Conservation (phyloP, 2,888 invertebrate species). For the Silvanus unidentatus region DNA sequence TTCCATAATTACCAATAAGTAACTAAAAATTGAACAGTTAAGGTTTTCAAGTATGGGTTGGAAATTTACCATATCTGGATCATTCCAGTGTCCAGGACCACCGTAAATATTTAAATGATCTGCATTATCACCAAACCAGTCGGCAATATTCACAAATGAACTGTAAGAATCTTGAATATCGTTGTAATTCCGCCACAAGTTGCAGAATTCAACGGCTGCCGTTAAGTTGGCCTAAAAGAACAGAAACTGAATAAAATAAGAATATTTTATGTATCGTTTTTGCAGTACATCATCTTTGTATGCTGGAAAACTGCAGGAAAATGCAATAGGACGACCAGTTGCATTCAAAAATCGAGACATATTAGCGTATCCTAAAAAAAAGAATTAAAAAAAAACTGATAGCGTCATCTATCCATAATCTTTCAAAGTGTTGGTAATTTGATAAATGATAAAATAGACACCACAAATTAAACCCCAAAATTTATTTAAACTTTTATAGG, state of each 20-base stretch:
- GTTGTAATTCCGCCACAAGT: conserved; percentile 59
- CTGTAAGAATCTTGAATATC: conserved; percentile 60
- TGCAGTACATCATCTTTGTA: conserved; percentile 52
- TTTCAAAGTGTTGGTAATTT: not conserved
- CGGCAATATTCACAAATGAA: conserved; percentile 50
- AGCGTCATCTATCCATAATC: not conserved
- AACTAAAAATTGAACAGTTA: conserved; percentile 34
- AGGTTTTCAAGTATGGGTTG: too few species aligned
- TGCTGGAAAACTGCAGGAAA: conserved; percentile 76
- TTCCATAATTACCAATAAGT: conserved; percentile 53
- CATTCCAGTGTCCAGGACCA: conserved; percentile 64
- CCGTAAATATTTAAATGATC: conserved; percentile 50
- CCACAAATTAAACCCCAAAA: too few species aligned
- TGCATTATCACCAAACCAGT: conserved; percentile 57
- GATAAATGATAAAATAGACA: too few species aligned
- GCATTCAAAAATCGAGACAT: too few species aligned
- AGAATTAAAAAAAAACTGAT: too few species aligned
- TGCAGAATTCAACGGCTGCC: conserved; percentile 52
- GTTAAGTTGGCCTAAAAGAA: conserved; percentile 51
- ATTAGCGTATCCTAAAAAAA: too few species aligned
- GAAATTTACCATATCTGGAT: conserved; percentile 58
- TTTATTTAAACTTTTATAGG: too few species aligned
- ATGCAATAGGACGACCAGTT: too few species aligned
- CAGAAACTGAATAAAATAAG: conserved; percentile 19
- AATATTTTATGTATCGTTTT: conserved; percentile 24